Percentiles rank a stretch among this genome's conserved stretches.
These are phyloP conservation scores for Ameiurus melas DNA, from an alignment of 2,113 vertebrate genomes.

Conservation along the genomic window DNA sequence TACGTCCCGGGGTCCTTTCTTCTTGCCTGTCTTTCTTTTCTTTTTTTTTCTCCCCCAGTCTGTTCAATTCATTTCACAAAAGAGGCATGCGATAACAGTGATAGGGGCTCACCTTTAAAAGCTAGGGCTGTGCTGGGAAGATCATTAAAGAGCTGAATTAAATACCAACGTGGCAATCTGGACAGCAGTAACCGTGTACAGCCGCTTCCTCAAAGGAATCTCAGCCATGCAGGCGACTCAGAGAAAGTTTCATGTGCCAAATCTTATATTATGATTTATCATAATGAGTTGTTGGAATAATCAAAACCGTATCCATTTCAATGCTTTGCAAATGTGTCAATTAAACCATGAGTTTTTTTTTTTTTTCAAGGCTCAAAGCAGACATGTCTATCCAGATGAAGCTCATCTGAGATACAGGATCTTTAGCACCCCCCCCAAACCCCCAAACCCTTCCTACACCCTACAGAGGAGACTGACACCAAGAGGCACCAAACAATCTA, in stretches of 20 bases:
- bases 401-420: constrained; percentile 50
- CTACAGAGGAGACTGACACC: constrained; percentile 65
- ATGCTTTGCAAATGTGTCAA: not conserved
- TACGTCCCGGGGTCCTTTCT: constrained; percentile 59
- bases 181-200: constrained; percentile 2
- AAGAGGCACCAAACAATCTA: constrained; percentile 58
- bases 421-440: constrained; percentile 48
- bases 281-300: not conserved
- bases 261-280: not conserved
- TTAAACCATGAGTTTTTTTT: constrained; percentile 10
- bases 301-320: not conserved
- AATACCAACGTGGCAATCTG: constrained; percentile 22
- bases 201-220: constrained; percentile 17
- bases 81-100: constrained; percentile 66
- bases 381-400: constrained; percentile 27
- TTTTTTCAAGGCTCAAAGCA: constrained; percentile 24
- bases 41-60: constrained; percentile 68
- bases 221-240: not conserved
- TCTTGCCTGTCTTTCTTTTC: constrained; percentile 51
- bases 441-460: constrained; percentile 61
- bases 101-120: constrained; percentile 70
- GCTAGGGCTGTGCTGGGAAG: constrained; percentile 63
- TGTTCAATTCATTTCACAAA: constrained; percentile 73
- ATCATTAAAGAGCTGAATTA: constrained; percentile 49
- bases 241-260: not conserved